Conservation (phyloP, 2,797 vertebrate genomes). For the Clamator glandarius region DNA sequence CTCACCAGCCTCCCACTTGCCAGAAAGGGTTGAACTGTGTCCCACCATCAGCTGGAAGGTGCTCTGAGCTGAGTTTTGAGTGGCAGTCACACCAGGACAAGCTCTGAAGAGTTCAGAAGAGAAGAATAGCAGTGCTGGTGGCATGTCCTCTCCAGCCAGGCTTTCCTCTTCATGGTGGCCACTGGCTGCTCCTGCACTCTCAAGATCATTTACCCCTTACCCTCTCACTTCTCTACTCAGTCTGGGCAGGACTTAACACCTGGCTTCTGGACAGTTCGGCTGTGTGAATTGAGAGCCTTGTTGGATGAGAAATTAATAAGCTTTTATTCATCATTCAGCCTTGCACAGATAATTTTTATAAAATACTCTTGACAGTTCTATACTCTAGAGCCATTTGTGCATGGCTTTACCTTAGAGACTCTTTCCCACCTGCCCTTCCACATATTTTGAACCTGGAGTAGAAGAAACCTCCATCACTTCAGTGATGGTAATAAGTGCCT, state of each 20-base stretch:
- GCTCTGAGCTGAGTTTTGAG: not conserved
- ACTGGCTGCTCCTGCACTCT: not conserved
- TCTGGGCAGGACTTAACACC: not conserved
- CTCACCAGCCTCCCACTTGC: not conserved
- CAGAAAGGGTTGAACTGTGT: not conserved
- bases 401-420: not conserved
- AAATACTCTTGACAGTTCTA: not conserved
- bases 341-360: not conserved
- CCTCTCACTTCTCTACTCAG: not conserved
- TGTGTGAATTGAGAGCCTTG: not conserved
- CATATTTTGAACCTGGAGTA: not conserved
- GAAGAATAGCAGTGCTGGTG: not conserved
- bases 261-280: not conserved
- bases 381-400: not conserved
- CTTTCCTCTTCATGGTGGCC: not conserved
- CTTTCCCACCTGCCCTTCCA: not conserved
- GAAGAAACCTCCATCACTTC: not conserved
- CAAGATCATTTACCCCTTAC: not conserved
- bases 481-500: not conserved
- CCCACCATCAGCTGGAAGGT: not conserved
- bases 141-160: not conserved
- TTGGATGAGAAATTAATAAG: not conserved
- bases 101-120: not conserved
- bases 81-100: not conserved
- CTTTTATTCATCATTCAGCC: not conserved